These are phyloP conservation scores for Synanthedon formicaeformis DNA, from an alignment of 2,888 invertebrate species.

Conservation along the genomic window DNA sequence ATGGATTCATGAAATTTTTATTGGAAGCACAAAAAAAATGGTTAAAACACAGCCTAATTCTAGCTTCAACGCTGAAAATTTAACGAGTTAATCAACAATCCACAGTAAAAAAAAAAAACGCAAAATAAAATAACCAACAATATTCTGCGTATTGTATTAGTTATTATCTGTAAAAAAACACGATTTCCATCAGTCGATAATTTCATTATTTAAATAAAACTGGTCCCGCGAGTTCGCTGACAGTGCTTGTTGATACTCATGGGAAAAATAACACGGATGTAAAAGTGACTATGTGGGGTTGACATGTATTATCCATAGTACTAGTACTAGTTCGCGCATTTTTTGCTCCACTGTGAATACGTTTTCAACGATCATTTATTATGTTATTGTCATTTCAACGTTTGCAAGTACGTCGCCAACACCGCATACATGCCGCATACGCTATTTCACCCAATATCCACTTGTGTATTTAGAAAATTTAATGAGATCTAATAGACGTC, in stretches of 20 bases:
- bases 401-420: neutral
- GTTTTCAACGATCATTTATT: neutral
- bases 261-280: constrained; percentile 11
- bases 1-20: too few relatives aligned
- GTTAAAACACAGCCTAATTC: too few relatives aligned
- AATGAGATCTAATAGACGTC: neutral
- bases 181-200: neutral
- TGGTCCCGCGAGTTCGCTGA: constrained; percentile 7
- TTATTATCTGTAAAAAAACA: too few relatives aligned
- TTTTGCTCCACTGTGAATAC: constrained; percentile 3
- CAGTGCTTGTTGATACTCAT: constrained; percentile 10
- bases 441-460: neutral
- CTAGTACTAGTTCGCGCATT: constrained; percentile 8
- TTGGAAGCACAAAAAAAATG: too few relatives aligned
- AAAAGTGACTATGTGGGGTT: constrained; percentile 13
- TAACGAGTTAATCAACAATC: too few relatives aligned
- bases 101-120: too few relatives aligned
- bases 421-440: too few relatives aligned
- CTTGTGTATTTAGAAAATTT: neutral
- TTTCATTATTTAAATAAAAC: neutral
- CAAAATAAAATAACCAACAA: too few relatives aligned
- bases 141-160: too few relatives aligned
- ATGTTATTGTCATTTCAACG: neutral
- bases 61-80: too few relatives aligned
- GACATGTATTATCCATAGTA: neutral